Base-by-base conservation (phyloP, 2,888 invertebrate genomes). In the Pseudococcus jackbeardsleyi region DNA sequence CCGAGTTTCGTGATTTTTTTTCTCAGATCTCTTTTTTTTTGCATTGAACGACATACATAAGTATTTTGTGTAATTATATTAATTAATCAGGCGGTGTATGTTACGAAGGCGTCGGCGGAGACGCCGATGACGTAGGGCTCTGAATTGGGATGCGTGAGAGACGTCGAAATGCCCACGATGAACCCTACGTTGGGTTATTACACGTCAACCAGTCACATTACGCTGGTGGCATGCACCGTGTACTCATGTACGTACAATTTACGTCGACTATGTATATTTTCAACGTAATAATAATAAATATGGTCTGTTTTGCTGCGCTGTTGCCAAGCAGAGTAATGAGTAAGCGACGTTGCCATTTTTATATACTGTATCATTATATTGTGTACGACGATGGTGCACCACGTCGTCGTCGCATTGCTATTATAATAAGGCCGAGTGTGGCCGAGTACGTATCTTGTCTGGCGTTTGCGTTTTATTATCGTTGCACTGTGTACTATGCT, bases 361-460 rank as follows among this genome's bases (percentile, higher is more conserved):
- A 68, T 26, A 33, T 33, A 33, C 26, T 33, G 68, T 68, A 15
- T 22, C 26, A 26, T 11, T 68, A 7, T 39, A 42, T 42, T 6
- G 42, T 11, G 68, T 26, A 54, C 5, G 50, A 54, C 54, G 5
- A 54, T 15, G 54, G 54, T n/a, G 54, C 54, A 54, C 54, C 54
- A 54, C 54, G n/a, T 54, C 54, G 54, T 54, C 42, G 42, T 42
- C n/a, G 54, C 54, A 54, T 54, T n/a, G 54, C n/a, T 54, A 54
- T 54, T 54, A n/a, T n/a, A 54, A n/a, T 54, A n/a, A 50, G 11
- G 15, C 17, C 5, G 15, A 15, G 5, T 15, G 4, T 33, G 26
- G 26, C 26, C 54, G n/a, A n/a, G 54, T 54, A 54, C 54, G 50
- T 50, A 50, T 22, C 26, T 72, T 33, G 72, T 72, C 33, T 72